Conservation (phyloP, 64 coral and sea anemone genomes). For the Porites australiensis region DNA sequence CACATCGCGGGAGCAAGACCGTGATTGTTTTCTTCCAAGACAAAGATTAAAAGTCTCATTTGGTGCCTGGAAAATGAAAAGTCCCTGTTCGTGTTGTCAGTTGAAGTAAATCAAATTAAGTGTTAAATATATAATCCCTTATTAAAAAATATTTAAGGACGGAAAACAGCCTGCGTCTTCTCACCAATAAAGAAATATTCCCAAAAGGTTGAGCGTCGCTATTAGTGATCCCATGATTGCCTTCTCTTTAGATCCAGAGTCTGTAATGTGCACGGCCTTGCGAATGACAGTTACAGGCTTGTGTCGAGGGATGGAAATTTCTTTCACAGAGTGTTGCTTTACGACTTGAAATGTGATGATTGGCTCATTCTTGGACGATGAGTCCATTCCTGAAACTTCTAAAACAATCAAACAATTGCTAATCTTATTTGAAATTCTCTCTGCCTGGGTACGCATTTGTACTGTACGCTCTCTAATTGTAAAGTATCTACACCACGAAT, state of each 20-base stretch:
- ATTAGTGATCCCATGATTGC: neutral
- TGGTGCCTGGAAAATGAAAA: no score
- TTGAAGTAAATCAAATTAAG: no score
- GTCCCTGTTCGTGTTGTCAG: no score
- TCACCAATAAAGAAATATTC: neutral
- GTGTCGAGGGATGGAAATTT: neutral
- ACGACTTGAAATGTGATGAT: constrained; percentile 9
- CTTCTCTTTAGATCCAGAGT: neutral
- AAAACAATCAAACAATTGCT: neutral
- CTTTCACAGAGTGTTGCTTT: neutral
- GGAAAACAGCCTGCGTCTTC: neutral
- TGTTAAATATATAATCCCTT: no score
- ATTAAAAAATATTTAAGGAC: no score
- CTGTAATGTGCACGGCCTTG: neutral
- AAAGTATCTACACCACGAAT: no score
- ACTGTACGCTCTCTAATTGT: no score
- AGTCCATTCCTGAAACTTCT: neutral
- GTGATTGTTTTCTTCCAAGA: no score
- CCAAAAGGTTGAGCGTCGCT: neutral
- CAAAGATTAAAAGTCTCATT: no score
- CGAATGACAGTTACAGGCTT: neutral
- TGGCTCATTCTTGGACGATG: neutral
- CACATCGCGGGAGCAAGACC: no score
- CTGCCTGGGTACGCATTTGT: no score
- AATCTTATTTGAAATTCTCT: neutral